Conservation (phyloP, 2,888 invertebrate species). For the Drosophila aldrichi region DNA sequence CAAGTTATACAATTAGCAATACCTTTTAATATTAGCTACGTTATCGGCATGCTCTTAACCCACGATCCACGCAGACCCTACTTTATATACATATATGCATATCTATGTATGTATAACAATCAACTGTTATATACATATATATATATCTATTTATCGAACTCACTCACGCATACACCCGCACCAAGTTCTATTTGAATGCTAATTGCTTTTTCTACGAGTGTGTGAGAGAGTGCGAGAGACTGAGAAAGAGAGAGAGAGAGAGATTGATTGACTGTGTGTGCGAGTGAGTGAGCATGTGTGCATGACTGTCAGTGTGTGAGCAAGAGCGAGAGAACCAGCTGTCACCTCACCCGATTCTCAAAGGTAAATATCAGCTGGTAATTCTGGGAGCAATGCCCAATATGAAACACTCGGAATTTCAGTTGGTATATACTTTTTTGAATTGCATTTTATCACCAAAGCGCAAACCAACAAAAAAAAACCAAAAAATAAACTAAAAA, state of each 20-base stretch:
- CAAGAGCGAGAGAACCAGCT: slow-evolving; percentile 34
- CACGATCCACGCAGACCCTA: slow-evolving; percentile 30
- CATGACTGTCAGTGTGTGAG: slow-evolving; percentile 13
- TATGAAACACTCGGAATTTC: slow-evolving; percentile 91
- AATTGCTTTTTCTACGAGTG: slow-evolving; percentile 10
- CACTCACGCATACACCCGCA: slow-evolving; percentile 50
- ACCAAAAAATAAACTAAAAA: slow-evolving; percentile 10
- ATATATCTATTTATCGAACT: slow-evolving; percentile 17
- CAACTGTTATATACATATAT: slow-evolving; percentile 3
- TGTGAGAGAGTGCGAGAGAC: neutral
- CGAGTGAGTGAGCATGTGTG: slow-evolving; percentile 3
- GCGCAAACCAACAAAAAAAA: slow-evolving; percentile 33
- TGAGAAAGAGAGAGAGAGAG: neutral
- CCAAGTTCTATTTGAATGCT: slow-evolving; percentile 40
- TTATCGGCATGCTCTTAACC: slow-evolving; percentile 53
- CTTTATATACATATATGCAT: neutral
- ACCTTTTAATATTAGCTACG: slow-evolving; percentile 15
- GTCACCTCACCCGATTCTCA: slow-evolving; percentile 82
- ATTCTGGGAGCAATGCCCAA: slow-evolving; percentile 92
- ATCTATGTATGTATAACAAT: slow-evolving; percentile 5
- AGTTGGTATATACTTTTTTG: slow-evolving; percentile 91
- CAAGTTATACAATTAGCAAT: slow-evolving; percentile 30
- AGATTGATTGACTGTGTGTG: neutral
- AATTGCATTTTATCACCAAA: slow-evolving; percentile 82
- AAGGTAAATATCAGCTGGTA: slow-evolving; percentile 99